These are phyloP conservation scores for Acrobeloides nanus DNA, from an alignment of 2,888 invertebrate species.

Conservation along the genomic window DNA sequence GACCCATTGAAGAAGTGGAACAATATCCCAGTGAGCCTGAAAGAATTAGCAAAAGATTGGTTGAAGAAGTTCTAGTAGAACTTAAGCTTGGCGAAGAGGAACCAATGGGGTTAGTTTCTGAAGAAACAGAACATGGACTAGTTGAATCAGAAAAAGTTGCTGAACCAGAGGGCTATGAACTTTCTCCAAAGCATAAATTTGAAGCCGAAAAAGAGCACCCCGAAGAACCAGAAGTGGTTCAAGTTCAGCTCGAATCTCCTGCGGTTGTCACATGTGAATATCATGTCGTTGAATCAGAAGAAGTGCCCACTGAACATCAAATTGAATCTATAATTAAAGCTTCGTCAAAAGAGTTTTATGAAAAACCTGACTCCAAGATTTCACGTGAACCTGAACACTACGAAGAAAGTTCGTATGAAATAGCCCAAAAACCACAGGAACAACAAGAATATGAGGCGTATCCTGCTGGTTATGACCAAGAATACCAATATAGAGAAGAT, in stretches of 20 bases:
- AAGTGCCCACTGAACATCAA: too few relatives aligned
- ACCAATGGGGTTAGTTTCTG: too few relatives aligned
- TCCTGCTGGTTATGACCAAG: conserved; percentile 9
- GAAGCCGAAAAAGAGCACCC: too few relatives aligned
- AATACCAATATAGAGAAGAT: conserved; percentile 1
- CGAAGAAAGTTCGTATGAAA: not conserved
- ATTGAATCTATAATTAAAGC: not conserved
- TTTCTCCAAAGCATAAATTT: not conserved
- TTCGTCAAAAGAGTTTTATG: not conserved
- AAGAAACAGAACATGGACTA: too few relatives aligned
- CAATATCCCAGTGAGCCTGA: not conserved
- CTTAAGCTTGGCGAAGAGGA: too few relatives aligned
- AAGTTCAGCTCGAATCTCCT: not conserved
- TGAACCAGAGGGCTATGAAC: not conserved
- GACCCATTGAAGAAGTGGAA: not conserved
- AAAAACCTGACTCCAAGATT: conserved; percentile 1
- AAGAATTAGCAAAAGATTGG: not conserved
- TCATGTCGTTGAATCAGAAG: not conserved
- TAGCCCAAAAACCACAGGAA: not conserved
- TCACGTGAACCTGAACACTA: not conserved
- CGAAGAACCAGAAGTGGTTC: not conserved
- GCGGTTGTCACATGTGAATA: not conserved
- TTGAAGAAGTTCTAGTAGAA: too few relatives aligned
- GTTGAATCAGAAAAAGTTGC: not conserved
- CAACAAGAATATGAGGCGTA: conserved; percentile 2